Base-by-base conservation (phyloP, 1,140 invertebrate genomes). In the Zophobas atratus region DNA sequence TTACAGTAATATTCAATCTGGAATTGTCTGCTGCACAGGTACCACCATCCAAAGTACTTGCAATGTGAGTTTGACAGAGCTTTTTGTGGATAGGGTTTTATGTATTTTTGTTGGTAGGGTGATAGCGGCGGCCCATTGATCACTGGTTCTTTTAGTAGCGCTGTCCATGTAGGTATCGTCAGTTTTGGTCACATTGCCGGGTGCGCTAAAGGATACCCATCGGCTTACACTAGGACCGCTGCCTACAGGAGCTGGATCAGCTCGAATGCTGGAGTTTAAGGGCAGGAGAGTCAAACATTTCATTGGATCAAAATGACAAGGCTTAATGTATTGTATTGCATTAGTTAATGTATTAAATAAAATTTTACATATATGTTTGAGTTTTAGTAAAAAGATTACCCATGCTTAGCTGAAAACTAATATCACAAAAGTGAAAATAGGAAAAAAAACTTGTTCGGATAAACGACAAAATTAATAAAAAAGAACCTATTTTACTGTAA, bases 121-220 rank as follows among this genome's bases (percentile, higher is more conserved):
- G 70, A 72, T 6, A 72, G 70, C 33, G 70, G 70, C 36, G 70
- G 70, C 38, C 70, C 70, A 53, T 51, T 72, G 70, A 35, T 72
- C 8, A 56, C 51, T 39, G 51, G 70, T 35, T 72, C 70, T 43
- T 48, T 48, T 20, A 49, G 4, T 38, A 72, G 46, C 39, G 70
- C 70, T 32, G 36, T 56, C 4, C 70, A 72, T 39, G 70, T 72
- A 2, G 70, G 70, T n/a, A 56, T 72, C 32, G 70, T 72, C n/a
- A 72, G 70, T 56, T 72, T 72, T 32, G 70, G 48, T 41, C 36
- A 38, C 41, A 38, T 35, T 36, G 46, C 46, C 3, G 70, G 70
- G 1, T 72, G 70, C 46, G 70, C 70, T 20, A 72, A 56, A 51
- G 70, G 70, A 20, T 53, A 53, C 8, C 70, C 70, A 43, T 51